These are phyloP conservation scores for Mellilla xanthometata DNA, from an alignment of 2,888 invertebrate genomes.

Conservation along the genomic window DNA sequence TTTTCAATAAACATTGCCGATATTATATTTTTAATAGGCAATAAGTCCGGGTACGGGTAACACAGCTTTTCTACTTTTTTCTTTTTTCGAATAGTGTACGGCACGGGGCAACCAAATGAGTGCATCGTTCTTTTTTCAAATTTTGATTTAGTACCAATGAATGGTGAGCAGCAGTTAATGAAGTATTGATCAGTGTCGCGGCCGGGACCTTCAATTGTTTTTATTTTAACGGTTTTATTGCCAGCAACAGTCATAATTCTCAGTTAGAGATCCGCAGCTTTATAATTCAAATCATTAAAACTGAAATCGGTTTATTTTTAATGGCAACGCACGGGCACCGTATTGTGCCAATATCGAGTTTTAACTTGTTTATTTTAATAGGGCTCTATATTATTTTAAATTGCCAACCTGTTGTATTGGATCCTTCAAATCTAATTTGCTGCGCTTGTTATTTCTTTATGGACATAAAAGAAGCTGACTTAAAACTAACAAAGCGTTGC, in stretches of 20 bases:
- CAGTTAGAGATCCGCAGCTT: conserved; percentile 38
- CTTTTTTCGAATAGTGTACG: conserved; percentile 44
- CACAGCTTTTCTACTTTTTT: conserved; percentile 33
- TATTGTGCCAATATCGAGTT: conserved; percentile 22
- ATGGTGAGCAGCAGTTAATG: conserved; percentile 68
- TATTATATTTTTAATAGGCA: conserved; percentile 71
- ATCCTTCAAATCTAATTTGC: conserved; percentile 29
- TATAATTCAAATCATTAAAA: conserved; percentile 29
- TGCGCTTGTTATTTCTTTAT: conserved; percentile 21
- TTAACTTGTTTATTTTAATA: conserved; percentile 25
- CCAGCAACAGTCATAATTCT: conserved; percentile 43
- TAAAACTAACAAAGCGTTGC: conserved; percentile 41
- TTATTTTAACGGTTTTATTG: conserved; percentile 41
- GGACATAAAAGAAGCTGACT: conserved; percentile 20
- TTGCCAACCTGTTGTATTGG: conserved; percentile 26
- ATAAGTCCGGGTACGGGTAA: conserved; percentile 52
- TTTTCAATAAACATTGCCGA: conserved; percentile 72
- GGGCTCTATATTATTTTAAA: conserved; percentile 27
- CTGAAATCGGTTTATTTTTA: conserved; percentile 27
- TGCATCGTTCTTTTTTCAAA: conserved; percentile 58
- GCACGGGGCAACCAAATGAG: conserved; percentile 64
- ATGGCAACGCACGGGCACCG: conserved; percentile 20
- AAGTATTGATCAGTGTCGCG: conserved; percentile 66
- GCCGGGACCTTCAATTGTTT: conserved; percentile 37
- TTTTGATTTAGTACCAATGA: conserved; percentile 71